Evolutionary conservation across 2,888 invertebrate genomes (phyloP), one percentile per base, ranked within the genome.

Genomic region (Agrochola lychnidis): DNA sequence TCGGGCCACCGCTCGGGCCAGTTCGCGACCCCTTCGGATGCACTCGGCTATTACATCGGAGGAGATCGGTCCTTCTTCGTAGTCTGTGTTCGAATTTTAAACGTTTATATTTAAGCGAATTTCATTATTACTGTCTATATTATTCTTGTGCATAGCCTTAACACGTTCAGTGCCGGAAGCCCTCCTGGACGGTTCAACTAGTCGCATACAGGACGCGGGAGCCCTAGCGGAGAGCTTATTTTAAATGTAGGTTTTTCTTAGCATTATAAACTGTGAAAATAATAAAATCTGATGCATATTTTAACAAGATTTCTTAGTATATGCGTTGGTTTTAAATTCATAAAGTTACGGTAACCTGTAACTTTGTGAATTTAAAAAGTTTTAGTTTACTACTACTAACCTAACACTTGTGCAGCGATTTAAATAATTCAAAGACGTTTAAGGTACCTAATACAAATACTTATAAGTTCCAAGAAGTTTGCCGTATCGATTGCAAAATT

Each of bases 31-130:
- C 30, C 93, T 91, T 78, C 92, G 91, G 10, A 94, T 87, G 62
- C 95, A 95, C 76, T 96, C 96, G 10, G 92, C 88, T 12, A 95
- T 97, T 97, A 98, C 90, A 93, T 97, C 89, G 96, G 97, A 85
- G 93, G 97, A 89, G 93, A 97, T 89, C 88, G 96, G 90, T 96
- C 93, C 93, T 95, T 97, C 89, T 94, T 97, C 91, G 97, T 95
- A 90, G 94, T 83, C 72, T 77, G 76, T 68, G n/a, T 78, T 63
- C 25, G 59, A 73, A 67, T 56, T 64, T 59, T 45, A 40, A 36
- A 53, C 14, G 12, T 22, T 3, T 1, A 30, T 22, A 1, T 36
- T n/a, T 67, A 2, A 0, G 22, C 12, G 30, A 48, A 30, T 22
- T 36, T 36, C 14, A 36, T 16, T 14, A 14, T 51, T 48, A 48